Evolutionary conservation across 2,113 vertebrate species (phyloP), one percentile per base, ranked within the genome.

Genomic region (Thalassoma bifasciatum): DNA sequence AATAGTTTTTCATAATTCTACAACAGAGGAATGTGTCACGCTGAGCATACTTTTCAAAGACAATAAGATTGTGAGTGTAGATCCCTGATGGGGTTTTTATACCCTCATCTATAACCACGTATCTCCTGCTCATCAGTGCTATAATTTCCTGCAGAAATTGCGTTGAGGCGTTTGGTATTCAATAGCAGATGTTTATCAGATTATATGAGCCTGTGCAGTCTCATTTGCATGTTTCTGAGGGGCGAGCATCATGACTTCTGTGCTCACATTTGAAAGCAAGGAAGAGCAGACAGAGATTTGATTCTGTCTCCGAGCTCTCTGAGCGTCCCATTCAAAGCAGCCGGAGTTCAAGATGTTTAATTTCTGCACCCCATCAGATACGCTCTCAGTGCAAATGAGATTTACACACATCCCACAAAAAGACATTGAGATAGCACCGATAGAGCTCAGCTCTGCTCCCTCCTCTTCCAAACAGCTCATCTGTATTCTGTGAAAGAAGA

Each of bases 131-230:
- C 81, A 89, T 91, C 89, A 84, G 67, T 56, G n/a, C 66, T 79
- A 77, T 88, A 78, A 88, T 89, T 91, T 91, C 86, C 88, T 86
- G 78, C 77, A 86, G 82, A 91, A 88, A 91, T 88, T 85, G 79
- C 47, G 13, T 88, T 88, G 76, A 79, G 76, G 66, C 78, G 79
- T 75, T 90, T 86, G 75, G 82, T 89, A 86, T 92, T 90, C 86
- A 84, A 82, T 81, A 63, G 79, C 85, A 74, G 79, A 75, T 87
- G 83, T 90, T 92, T 88, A 88, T 88, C 84, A 84, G 88, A 91
- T 90, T 71, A 75, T 83, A 72, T 66, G 73, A 91, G 89, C 58
- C 86, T 69, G 75, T 82, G 80, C 84, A 74, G 88, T 83, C 78
- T 86, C 10, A 91, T 90, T 90, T 90, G 82, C 82, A 89, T 89